Evolutionary conservation across 2,888 invertebrate genomes (phyloP).

Genomic region (Cistogaster globosa): DNA sequence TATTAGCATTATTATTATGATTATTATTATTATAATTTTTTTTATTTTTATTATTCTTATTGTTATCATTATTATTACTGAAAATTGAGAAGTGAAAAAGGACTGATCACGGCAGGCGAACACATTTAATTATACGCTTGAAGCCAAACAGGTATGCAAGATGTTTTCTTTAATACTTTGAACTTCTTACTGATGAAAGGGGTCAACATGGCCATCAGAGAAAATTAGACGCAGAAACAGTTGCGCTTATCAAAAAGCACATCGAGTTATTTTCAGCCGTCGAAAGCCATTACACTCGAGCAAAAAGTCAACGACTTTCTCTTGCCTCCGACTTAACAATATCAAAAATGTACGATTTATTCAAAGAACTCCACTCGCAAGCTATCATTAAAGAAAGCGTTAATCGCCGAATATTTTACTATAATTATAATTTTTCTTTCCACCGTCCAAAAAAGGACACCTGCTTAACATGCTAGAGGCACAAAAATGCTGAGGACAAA

Average conservation of each 20-base stretch:
- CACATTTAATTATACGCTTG: slow-evolving; percentile 20
- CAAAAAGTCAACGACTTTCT: not conserved
- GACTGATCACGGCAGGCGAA: slow-evolving; percentile 28
- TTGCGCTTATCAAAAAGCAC: too few relatives aligned
- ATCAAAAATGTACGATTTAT: slow-evolving; percentile 16
- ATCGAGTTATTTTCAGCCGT: too few relatives aligned
- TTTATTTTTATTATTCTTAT: too few relatives aligned
- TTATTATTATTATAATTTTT: too few relatives aligned
- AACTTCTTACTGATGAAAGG: slow-evolving; percentile 13
- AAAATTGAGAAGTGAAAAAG: too few relatives aligned
- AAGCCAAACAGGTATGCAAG: slow-evolving; percentile 23
- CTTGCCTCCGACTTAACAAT: slow-evolving; percentile 7
- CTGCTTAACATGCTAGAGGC: slow-evolving; percentile 15
- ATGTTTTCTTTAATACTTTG: slow-evolving; percentile 22
- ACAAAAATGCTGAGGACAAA: too few relatives aligned
- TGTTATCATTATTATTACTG: too few relatives aligned
- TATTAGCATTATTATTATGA: too few relatives aligned
- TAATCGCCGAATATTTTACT: too few relatives aligned
- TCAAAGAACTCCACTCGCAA: not conserved
- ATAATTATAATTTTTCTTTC: too few relatives aligned
- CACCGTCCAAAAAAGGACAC: too few relatives aligned
- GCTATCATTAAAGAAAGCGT: slow-evolving; percentile 17
- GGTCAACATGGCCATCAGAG: slow-evolving; percentile 22
- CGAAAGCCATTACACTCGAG: slow-evolving; percentile 2
- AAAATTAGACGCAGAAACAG: slow-evolving; percentile 20